Evolutionary conservation across 2,113 vertebrate species (phyloP), one percentile per base, ranked within the genome.

Genomic region (Rhadina sibilatrix): DNA sequence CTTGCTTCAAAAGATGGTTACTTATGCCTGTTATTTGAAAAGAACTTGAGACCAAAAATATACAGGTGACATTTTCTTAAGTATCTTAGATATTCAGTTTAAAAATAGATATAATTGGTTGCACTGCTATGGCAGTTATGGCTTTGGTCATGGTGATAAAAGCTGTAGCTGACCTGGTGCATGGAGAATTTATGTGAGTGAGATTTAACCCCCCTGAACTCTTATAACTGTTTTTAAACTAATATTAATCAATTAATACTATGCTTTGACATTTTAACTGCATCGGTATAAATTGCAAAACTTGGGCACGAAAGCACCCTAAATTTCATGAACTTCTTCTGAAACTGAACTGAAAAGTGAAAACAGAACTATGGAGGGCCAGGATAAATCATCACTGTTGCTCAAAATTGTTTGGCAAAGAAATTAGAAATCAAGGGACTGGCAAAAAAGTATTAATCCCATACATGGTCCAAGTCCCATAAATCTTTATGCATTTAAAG

Each of bases 41-140:
- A 83, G 35, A 91, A 56, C 6, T 15, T 3, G 33, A 44, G 46
- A 50, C 49, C 74, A 64, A 87, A 88, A 90, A 86, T 33, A 46
- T 24, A 21, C 31, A 83, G 74, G 49, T 89, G 89, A 68, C n/a
- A 72, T 87, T 87, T 95, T 59, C 37, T 74, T 37, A 65, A 88
- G 22, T 37, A 33, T 25, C 38, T 87, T 76, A 91, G 47, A n/a
- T 37, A 49, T 5, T 74, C 9, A 35, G 37, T 72, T 77, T 70
- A 59, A 93, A 95, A 96, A 76, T 50, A 87, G 35, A n/a, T 85
- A 47, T 27, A 70, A 94, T 72, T 79, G 56, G 33, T 69, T 82
- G 25, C 64, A 59, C 28, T 44, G 3, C 50, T 42, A 14, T 47
- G 75, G 76, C 56, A 59, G 24, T 68, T 75, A 75, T 8, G 27